Conservation (phyloP, 2,113 vertebrate genomes). For the Grantiella picta region DNA sequence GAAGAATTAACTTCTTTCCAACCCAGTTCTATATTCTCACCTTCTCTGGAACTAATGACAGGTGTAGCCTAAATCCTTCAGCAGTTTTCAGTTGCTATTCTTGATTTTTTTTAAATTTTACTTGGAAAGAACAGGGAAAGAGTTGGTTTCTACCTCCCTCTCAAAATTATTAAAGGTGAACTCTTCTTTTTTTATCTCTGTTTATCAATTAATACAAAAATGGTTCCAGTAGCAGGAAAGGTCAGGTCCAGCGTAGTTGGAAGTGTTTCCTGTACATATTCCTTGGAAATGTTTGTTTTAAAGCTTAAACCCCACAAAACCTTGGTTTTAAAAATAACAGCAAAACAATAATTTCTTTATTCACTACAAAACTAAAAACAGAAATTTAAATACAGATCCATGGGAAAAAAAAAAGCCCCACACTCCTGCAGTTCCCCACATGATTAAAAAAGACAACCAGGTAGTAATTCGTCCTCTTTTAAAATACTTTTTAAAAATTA, state of each 20-base stretch:
- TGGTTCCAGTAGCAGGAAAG: background rate
- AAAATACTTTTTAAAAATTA: background rate
- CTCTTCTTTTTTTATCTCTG: background rate
- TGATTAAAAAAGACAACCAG: background rate
- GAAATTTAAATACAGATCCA: background rate
- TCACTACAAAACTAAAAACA: background rate
- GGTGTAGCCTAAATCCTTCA: background rate
- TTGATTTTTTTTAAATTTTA: background rate
- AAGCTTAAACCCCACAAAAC: background rate
- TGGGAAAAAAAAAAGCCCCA: background rate
- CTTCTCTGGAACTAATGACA: background rate
- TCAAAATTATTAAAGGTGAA: background rate
- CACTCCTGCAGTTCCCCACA: background rate
- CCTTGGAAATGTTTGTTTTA: background rate
- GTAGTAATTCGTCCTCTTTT: background rate
- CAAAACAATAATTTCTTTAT: rapidly evolving
- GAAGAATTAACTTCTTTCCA: background rate
- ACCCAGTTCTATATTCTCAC: background rate
- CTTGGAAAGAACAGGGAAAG: background rate
- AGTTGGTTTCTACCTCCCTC: background rate
- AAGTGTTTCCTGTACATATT: background rate
- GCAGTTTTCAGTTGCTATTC: background rate
- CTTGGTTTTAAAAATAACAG: background rate
- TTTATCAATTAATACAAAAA: background rate
- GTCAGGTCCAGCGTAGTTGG: background rate